These are phyloP conservation scores for Agrenia bidenticulata DNA, from an alignment of 2,888 invertebrate species.

Conservation along the genomic window DNA sequence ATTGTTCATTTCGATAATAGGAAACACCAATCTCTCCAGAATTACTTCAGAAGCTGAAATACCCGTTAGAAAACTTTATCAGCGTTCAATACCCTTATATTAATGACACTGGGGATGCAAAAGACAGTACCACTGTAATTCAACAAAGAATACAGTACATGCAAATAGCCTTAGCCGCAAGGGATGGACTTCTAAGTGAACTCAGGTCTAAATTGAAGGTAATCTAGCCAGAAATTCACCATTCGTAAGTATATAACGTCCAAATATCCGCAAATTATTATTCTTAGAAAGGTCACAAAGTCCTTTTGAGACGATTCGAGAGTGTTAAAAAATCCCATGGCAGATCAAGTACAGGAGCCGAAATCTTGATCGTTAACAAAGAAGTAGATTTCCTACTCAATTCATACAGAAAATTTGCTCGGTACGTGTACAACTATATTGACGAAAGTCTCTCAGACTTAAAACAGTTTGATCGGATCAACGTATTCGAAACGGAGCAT, in stretches of 20 bases:
- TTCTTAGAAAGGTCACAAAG: not conserved
- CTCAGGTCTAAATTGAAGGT: conserved; percentile 3
- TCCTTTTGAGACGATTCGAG: not conserved
- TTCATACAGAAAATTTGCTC: conserved; percentile 27
- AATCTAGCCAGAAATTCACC: not conserved
- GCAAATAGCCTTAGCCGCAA: not conserved
- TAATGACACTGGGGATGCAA: not conserved
- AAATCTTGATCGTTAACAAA: not conserved
- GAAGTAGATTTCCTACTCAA: conserved; percentile 2
- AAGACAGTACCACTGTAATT: not conserved
- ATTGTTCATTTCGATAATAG: not conserved
- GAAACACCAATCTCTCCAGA: not conserved
- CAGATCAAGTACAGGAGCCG: too few relatives aligned
- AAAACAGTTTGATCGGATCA: conserved; percentile 22
- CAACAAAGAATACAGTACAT: not conserved
- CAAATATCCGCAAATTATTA: not conserved
- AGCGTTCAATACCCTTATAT: not conserved
- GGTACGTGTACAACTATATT: conserved; percentile 26
- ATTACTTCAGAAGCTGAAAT: not conserved
- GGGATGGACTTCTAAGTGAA: not conserved
- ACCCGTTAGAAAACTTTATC: not conserved
- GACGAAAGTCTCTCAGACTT: conserved; percentile 22
- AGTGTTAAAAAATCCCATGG: not conserved
- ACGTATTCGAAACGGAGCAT: not conserved
- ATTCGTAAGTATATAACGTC: not conserved